Evolutionary conservation across 2,113 vertebrate genomes (phyloP), one percentile per base, ranked within the genome.

Genomic region (Fulica atra): DNA sequence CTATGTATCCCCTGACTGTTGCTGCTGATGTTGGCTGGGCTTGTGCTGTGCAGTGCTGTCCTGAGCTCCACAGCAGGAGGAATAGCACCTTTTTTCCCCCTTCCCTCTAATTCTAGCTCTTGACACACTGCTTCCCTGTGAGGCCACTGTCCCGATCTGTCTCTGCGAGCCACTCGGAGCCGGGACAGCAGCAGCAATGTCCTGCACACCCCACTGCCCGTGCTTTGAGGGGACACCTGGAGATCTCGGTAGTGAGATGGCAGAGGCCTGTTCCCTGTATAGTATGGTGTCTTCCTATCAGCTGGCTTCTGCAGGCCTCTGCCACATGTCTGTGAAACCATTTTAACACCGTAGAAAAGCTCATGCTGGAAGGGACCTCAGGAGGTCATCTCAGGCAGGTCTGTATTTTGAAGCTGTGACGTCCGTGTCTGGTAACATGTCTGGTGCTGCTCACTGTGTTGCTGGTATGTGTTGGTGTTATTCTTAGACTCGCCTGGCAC

Each of bases 341-440:
- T 44, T 81, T 54, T 44, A 42, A 2, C 33, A 7, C 6, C 6
- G 0, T 16, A n/a, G 56, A 68, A 44, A 54, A 36, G 23, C 8
- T 36, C 0, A 0, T 16, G 8, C 46, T 80, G 44, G 33, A 56
- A 57, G n/a, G 35, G 59, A 16, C 33, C 15, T 80, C 23, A 3
- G 26, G 19, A 77, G 33, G 54, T 40, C n/a, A 4, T 19, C 11
- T 60, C 6, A 2, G 60, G 33, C n/a, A 54, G 71, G 48, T 20
- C 50, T 44, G 73, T 66, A 19, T 64, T 48, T 3, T 28, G 7
- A 4, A 20, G 26, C 50, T 0, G 0, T 36, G 65, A 8, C 0
- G 0, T 24, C 36, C 24, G 3, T 24, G 60, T 60, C 68, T 29
- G 33, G 15, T 61, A 24, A 1, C 17, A 3, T n/a, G 28, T 53